Base-by-base conservation (phyloP, 2,888 invertebrate species). In the Notodonta ziczac region DNA sequence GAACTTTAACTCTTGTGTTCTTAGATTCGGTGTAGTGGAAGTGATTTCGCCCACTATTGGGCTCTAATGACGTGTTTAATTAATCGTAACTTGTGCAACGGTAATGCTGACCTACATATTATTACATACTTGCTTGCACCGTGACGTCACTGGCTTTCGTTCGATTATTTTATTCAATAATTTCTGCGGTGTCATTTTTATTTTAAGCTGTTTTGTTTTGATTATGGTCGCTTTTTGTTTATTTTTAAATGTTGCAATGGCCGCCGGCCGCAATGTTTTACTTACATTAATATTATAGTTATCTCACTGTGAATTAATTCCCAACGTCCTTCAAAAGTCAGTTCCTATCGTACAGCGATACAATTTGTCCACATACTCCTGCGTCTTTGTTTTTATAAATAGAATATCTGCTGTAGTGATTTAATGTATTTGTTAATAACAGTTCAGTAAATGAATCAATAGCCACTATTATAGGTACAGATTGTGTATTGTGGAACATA, bases 121-220 rank as follows among this genome's bases (percentile, higher is more conserved):
- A 55, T 48, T 60, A 2, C 9, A 50, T n/a, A 4, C 70, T 67
- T 73, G 73, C 70, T 39, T 76, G 74, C 77, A 74, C 63, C 60
- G 67, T 76, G 77, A 76, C 76, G 76, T 74, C 76, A 76, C 57
- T 59, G 67, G 69, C 58, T 62, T 68, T 68, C 72, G 74, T 77
- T 74, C 67, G 67, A 60, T 66, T 72, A 73, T 72, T 66, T 24
- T 72, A 66, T 62, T 46, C 8, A 50, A 24, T 32, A 16, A 5
- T 35, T 52, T 52, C 32, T 8, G 51, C 24, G 51, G 4, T 42
- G 10, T 42, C 5, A 35, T 42, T 9, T 42, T 7, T 24, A 24
- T 13, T 9, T 44, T 44, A 44, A 44, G 6, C 4, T 35, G 35
- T 35, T 6, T 35, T 46, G 46, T 46, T 46, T 46, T 46, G 13